These are phyloP conservation scores for Penelope pileata DNA, from an alignment of 2,113 vertebrate species.

Conservation along the genomic window DNA sequence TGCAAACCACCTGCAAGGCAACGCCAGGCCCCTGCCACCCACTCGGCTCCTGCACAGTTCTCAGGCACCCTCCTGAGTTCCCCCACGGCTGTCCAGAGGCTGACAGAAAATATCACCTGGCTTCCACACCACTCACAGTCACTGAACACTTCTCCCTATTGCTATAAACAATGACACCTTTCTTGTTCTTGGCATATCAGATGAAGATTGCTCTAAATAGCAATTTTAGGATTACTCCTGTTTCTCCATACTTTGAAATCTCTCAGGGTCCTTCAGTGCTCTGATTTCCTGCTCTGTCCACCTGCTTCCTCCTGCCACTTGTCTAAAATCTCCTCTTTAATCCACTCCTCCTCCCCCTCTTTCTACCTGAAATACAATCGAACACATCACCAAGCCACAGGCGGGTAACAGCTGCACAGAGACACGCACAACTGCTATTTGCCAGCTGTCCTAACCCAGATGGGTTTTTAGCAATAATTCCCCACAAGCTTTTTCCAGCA, in stretches of 20 bases:
- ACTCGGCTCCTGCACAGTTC: too few species aligned
- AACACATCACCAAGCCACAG: accelerated
- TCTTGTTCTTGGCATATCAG: background rate
- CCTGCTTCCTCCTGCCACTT: background rate
- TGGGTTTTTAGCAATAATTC: background rate
- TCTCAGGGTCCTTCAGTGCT: background rate
- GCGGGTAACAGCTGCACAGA: background rate
- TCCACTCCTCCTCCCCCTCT: background rate
- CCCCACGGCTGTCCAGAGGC: too few species aligned
- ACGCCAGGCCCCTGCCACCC: background rate
- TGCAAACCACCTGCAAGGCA: background rate
- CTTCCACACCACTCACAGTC: background rate
- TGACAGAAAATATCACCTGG: too few species aligned
- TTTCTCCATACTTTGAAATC: background rate
- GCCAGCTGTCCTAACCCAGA: background rate
- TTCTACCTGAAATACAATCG: background rate
- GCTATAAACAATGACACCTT: background rate
- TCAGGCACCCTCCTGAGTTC: background rate
- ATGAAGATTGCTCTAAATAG: background rate
- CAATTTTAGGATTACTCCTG: background rate
- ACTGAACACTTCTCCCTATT: background rate
- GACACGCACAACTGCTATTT: background rate
- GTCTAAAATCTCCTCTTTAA: background rate
- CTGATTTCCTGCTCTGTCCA: background rate
- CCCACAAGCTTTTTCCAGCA: background rate